Evolutionary conservation across 2,888 invertebrate genomes (phyloP).

Genomic region (Nemapogon koenigi): DNA sequence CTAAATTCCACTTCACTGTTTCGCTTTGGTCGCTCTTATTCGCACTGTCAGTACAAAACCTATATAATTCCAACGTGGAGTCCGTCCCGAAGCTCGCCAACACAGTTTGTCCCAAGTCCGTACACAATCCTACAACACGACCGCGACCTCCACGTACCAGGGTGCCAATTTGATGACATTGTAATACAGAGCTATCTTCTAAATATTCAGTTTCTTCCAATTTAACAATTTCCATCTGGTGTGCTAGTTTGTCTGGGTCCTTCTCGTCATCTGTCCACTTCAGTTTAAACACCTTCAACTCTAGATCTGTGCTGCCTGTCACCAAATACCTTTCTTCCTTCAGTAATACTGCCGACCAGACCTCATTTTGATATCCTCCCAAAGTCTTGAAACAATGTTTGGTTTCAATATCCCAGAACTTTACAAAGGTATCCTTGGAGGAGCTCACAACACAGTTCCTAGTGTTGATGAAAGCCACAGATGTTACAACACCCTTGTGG

Average conservation of each 20-base stretch:
- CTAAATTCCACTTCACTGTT: too few relatives aligned
- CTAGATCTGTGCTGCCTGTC: conserved; percentile 86
- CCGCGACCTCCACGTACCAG: conserved; percentile 81
- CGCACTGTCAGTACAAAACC: conserved; percentile 77
- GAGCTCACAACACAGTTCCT: conserved; percentile 77
- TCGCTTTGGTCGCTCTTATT: too few relatives aligned
- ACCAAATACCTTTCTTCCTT: conserved; percentile 83
- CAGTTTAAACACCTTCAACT: conserved; percentile 85
- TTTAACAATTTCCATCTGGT: conserved; percentile 52
- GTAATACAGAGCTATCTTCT: conserved; percentile 66
- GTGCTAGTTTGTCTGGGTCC: conserved; percentile 52
- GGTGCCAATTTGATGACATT: conserved; percentile 79
- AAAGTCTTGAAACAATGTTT: conserved; percentile 96
- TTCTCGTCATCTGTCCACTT: conserved; percentile 59
- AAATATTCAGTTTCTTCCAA: conserved; percentile 62
- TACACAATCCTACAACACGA: conserved; percentile 75
- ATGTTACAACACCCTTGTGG: conserved; percentile 90
- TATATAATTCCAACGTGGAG: conserved; percentile 81
- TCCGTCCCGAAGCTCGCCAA: conserved; percentile 87
- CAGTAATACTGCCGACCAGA: conserved; percentile 84
- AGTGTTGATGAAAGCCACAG: conserved; percentile 75
- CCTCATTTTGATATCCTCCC: conserved; percentile 86
- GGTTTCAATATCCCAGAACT: conserved; percentile 96
- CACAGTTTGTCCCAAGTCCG: conserved; percentile 75
- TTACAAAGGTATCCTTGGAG: conserved; percentile 93